Evolutionary conservation across 1,140 invertebrate genomes (phyloP), one percentile per base, ranked within the genome.

Genomic region (Rhyacophila brunnea): DNA sequence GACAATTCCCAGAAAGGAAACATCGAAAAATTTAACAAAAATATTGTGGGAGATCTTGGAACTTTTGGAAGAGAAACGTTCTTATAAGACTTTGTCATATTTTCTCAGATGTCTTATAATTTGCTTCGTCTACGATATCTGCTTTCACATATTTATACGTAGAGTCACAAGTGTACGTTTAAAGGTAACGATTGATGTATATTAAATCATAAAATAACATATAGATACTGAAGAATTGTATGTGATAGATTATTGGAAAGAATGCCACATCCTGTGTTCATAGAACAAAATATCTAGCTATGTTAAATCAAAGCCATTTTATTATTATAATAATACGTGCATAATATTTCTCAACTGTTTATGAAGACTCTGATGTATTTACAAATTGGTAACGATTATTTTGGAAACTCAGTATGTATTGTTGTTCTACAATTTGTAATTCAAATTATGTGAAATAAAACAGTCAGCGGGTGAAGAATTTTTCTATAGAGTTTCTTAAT

Each of bases 181-280:
- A 56, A 49, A 48, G 52, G 51, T 58, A 60, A 56, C 49, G 52
- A 55, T 57, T 46, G 52, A 57, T 62, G 53, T 62, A 51, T 62
- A 57, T 52, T 60, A 47, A 45, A 57, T 38, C 49, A 58, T 50
- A 51, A 45, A 52, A 34, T 35, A 58, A 50, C 48, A 59, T 60
- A 52, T 60, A 64, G 58, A 64, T 56, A 42, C 53, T 57, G 62
- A 57, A 56, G 55, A 65, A 50, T 60, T 65, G 58, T 65, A 65
- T 57, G 58, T 55, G 62, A 60, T 65, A 65, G 62, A 47, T 28
- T 52, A 50, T 58, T 57, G 58, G 60, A 60, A 63, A 65, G 62
- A 60, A 60, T 65, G 62, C 62, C 62, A 65, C 62, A 65, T 54
- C 62, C 62, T 65, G 62, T 65, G 62, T 65, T 65, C 62, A 65